Percentiles rank a stretch among this genome's conserved stretches.
These are phyloP conservation scores for Pristiophorus japonicus DNA, from an alignment of 2,113 vertebrate species.

Conservation along the genomic window DNA sequence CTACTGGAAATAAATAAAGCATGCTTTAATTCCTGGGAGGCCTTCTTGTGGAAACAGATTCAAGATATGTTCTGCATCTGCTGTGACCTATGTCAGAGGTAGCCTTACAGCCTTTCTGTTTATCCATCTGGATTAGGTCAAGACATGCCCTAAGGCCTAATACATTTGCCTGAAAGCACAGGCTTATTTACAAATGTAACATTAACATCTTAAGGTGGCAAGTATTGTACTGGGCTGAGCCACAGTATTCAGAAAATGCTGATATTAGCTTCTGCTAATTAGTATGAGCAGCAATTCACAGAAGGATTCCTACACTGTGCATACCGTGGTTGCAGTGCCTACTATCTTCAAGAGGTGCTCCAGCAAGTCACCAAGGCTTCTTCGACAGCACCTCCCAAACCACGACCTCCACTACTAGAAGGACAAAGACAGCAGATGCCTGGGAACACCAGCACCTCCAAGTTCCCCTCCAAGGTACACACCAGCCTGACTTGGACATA, in stretches of 20 bases:
- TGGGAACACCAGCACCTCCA: background rate
- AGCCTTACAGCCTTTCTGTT: background rate
- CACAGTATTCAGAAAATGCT: background rate
- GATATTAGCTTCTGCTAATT: background rate
- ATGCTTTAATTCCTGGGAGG: background rate
- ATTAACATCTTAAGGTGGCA: background rate
- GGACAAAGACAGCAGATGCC: background rate
- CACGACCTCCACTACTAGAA: background rate
- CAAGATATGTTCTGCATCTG: background rate
- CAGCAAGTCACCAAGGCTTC: background rate
- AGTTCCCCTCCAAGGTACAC: background rate
- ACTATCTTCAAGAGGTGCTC: too few relatives aligned
- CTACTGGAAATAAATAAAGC: background rate
- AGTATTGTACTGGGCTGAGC: background rate
- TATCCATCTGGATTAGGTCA: constrained; percentile 14
- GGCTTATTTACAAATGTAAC: background rate
- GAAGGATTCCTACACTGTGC: background rate
- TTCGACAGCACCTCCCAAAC: background rate
- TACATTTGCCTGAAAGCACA: background rate
- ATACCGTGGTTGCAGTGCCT: background rate
- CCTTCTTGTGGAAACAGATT: constrained; percentile 23
- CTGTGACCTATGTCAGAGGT: background rate
- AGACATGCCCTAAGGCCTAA: background rate
- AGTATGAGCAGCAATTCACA: background rate
- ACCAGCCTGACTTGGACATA: background rate